Percentiles rank a stretch among this genome's conserved stretches.
Conservation (phyloP, 2,113 vertebrate species). For the Nansenia antarctica region DNA sequence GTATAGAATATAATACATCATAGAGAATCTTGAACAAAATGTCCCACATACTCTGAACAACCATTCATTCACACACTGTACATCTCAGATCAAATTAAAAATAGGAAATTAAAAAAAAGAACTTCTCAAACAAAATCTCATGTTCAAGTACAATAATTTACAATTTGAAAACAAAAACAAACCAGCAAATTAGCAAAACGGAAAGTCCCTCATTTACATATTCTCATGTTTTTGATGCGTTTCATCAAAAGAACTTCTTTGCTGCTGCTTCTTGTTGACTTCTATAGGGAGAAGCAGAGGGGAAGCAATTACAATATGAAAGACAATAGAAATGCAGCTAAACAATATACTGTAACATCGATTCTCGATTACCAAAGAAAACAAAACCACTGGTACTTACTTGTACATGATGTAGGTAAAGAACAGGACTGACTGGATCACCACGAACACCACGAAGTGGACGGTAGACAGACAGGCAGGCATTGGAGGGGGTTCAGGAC, state of each 20-base stretch:
- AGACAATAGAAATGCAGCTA: background rate
- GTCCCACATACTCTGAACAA: constrained; percentile 28
- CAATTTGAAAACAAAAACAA: constrained; percentile 48
- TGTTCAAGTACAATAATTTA: constrained; percentile 78
- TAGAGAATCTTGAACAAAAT: constrained; percentile 35
- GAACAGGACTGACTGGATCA: constrained; percentile 86
- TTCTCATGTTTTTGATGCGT: constrained; percentile 21
- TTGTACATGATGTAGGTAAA: constrained; percentile 93
- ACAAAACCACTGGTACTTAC: too few relatives aligned
- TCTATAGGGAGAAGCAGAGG: constrained; percentile 66
- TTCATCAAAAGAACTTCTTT: constrained; percentile 98
- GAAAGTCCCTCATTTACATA: constrained; percentile 75
- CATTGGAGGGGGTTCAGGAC: constrained; percentile 85
- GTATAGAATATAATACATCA: constrained; percentile 62
- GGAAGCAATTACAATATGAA: background rate
- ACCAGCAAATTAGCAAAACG: constrained; percentile 59
- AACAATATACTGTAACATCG: too few relatives aligned
- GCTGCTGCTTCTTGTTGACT: constrained; percentile 98
- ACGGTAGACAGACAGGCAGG: constrained; percentile 87
- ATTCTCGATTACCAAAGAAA: too few relatives aligned
- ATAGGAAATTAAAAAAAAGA: constrained; percentile 58
- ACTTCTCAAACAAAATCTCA: constrained; percentile 41
- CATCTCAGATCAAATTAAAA: constrained; percentile 69
- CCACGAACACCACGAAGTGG: constrained; percentile 89
- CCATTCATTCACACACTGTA: constrained; percentile 58